Percentiles rank a stretch among this genome's conserved stretches.
These are phyloP conservation scores for Dermatemys mawii DNA, from an alignment of 2,113 vertebrate species.

Conservation along the genomic window DNA sequence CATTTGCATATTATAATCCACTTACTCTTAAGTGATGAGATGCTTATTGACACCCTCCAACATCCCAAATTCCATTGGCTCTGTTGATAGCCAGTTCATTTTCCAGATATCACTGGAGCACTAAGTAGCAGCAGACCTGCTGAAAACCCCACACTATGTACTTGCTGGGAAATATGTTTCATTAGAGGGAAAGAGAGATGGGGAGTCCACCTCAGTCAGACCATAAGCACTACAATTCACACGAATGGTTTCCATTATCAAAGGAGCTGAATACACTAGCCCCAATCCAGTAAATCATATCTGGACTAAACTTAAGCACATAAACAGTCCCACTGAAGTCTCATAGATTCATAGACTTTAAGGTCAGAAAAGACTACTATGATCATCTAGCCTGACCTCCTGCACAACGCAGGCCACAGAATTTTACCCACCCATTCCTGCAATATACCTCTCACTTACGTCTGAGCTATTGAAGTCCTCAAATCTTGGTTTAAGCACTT, in stretches of 20 bases:
- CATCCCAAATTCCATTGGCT: background rate
- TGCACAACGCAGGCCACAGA: too few relatives aligned
- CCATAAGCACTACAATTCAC: background rate
- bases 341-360: too few relatives aligned
- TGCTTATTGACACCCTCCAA: background rate
- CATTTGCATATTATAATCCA: background rate
- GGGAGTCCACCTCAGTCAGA: background rate
- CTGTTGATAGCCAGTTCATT: background rate
- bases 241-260: background rate
- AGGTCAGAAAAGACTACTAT: too few relatives aligned
- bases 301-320: background rate
- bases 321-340: background rate
- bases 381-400: too few relatives aligned
- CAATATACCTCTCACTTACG: too few relatives aligned
- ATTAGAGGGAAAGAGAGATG: background rate
- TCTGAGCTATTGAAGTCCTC: too few relatives aligned
- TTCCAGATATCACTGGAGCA: background rate
- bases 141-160: background rate
- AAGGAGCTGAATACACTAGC: background rate
- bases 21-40: background rate
- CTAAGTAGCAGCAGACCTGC: background rate
- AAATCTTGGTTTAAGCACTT: too few relatives aligned
- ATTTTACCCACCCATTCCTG: too few relatives aligned
- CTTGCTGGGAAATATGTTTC: background rate
- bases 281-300: background rate